Conservation (phyloP, 2,797 vertebrate genomes). For the Choloepus didactylus region DNA sequence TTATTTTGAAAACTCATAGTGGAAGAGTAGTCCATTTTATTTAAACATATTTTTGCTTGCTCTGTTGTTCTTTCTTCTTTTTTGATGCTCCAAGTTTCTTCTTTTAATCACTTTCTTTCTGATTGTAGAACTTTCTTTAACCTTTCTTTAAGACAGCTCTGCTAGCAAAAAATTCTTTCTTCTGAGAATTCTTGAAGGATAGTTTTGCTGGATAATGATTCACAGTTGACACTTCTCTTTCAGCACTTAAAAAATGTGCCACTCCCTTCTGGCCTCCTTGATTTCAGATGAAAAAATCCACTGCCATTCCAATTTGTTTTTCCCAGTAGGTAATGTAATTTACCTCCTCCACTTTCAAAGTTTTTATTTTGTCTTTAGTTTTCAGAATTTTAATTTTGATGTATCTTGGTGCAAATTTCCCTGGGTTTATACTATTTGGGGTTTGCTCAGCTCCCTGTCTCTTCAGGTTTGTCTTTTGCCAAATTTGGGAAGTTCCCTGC, state of each 20-base stretch:
- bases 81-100: background rate
- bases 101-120: background rate
- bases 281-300: background rate
- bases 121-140: background rate
- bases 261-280: background rate
- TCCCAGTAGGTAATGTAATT: background rate
- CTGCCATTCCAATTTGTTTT: background rate
- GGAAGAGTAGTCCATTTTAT: background rate
- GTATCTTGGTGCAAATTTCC: background rate
- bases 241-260: background rate
- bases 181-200: background rate
- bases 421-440: background rate
- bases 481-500: background rate
- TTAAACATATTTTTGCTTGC: background rate
- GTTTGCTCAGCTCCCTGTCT: background rate
- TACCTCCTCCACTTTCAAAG: background rate
- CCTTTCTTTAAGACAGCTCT: background rate
- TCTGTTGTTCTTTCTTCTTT: background rate
- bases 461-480: background rate
- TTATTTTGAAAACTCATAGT: background rate
- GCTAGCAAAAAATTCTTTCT: background rate
- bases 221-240: background rate
- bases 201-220: background rate
- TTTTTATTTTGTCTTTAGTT: background rate
- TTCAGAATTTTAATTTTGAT: background rate